Evolutionary conservation across 1,140 invertebrate genomes (phyloP), one percentile per base, ranked within the genome.

Genomic region (Scaptomyza graminum): DNA sequence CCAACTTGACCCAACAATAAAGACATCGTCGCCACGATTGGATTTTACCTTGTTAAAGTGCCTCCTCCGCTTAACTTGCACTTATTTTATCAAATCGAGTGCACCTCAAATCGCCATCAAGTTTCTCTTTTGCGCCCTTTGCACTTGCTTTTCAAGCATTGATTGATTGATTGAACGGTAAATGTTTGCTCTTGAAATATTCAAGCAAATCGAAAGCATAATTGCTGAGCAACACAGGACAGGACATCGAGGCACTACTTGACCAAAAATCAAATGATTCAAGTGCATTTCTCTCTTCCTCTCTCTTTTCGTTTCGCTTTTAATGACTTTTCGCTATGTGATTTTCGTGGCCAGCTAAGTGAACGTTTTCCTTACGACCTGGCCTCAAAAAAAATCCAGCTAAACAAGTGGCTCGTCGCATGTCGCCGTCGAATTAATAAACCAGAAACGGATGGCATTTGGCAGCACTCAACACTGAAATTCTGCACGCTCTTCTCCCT

Each of bases 391-490:
- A 28, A 28, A 28, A 9, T 11, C 2, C 11, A 37, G 41, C 28
- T 65, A 49, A 81, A 75, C 81, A 84, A 77, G 69, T 70, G 41
- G 60, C 60, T 78, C 70, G 78, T 87, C 76, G 82, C 82, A 87
- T 88, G 82, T 88, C 81, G 51, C 74, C 50, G 65, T 63, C 61
- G 70, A 78, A 87, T 87, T 87, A 87, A 88, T 87, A 87, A 87
- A 82, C 74, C 78, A 82, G 61, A 52, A 76, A 77, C 39, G 49
- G 74, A 77, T 28, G 49, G 46, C 66, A 54, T 31, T 46, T 41
- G 54, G 34, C 13, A 82, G 57, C 82, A 87, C 70, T 81, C 74
- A 69, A 8, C 2, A 22, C 18, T 22, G 18, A 22, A 22, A 22
- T 22, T 22, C 18, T 22, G 2, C 18, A 18, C 7, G 11, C 9